A percentile compares a stretch with the other conserved stretches of the same genome.
Conservation (phyloP, 2,888 invertebrate species). For the Alentia gelatinosa region DNA sequence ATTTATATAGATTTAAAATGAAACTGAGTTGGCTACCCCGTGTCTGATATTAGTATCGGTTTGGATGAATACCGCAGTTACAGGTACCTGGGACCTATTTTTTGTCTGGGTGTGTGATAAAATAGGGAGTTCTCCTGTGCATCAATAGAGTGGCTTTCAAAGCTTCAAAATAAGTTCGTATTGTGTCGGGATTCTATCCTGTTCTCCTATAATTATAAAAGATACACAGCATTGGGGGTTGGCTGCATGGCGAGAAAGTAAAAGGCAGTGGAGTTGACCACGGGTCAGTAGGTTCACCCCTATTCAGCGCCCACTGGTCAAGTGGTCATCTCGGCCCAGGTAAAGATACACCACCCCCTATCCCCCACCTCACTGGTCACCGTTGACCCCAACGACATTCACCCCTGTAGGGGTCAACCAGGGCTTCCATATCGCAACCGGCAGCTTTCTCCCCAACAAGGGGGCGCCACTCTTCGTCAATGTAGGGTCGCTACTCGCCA, state of each 20-base stretch:
- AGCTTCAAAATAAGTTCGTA: too few species aligned
- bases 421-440: not conserved
- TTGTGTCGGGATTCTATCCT: too few species aligned
- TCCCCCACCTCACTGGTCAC: not conserved
- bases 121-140: too few species aligned
- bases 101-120: too few species aligned
- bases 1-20: too few species aligned
- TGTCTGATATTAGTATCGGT: too few species aligned
- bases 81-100: too few species aligned
- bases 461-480: not conserved
- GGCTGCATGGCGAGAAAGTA: not conserved
- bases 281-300: not conserved
- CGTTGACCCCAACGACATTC: not conserved
- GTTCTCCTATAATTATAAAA: too few species aligned
- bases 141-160: too few species aligned
- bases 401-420: not conserved
- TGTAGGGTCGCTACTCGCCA: not conserved
- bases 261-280: not conserved
- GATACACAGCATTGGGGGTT: not conserved
- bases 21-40: too few species aligned
- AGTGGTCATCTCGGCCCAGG: not conserved
- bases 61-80: too few species aligned
- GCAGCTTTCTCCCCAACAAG: not conserved
- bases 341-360: not conserved
- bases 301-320: constrained; percentile 6